Percentiles rank a stretch among this genome's conserved stretches.
These are phyloP conservation scores for Spondyliosoma cantharus DNA, from an alignment of 2,797 vertebrate genomes.

Conservation along the genomic window DNA sequence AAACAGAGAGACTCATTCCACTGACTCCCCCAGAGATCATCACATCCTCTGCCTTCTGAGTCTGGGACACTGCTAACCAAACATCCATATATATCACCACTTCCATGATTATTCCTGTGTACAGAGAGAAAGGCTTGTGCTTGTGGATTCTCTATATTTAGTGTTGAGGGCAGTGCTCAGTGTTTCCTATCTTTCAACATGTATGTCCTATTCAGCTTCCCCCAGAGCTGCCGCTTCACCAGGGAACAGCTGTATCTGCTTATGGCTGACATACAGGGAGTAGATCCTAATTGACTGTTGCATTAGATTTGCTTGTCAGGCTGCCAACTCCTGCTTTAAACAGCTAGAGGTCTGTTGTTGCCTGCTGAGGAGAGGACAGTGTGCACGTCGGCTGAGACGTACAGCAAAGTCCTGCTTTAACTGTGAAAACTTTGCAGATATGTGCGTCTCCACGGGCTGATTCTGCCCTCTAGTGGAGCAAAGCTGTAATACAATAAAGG, in stretches of 20 bases:
- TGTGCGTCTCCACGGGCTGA: constrained; percentile 4
- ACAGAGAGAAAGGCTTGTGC: constrained; percentile 22
- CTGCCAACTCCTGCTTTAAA: constrained; percentile 55
- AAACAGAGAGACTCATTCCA: neutral
- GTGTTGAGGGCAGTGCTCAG: constrained; percentile 33
- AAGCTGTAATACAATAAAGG: constrained; percentile 36
- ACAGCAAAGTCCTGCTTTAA: neutral
- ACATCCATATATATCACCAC: neutral
- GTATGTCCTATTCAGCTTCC: constrained; percentile 51
- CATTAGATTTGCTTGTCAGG: constrained; percentile 70
- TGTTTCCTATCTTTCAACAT: constrained; percentile 65
- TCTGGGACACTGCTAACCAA: constrained; percentile 6
- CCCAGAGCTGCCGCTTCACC: constrained; percentile 58
- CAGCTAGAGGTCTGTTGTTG: constrained; percentile 24
- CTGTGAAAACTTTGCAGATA: neutral
- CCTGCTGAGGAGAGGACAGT: constrained; percentile 4
- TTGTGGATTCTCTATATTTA: constrained; percentile 54
- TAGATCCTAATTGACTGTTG: constrained; percentile 70
- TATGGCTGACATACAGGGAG: constrained; percentile 60
- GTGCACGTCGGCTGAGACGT: neutral
- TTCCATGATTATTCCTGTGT: constrained; percentile 10
- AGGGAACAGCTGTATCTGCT: constrained; percentile 70
- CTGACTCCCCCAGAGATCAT: neutral
- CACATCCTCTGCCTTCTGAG: neutral
- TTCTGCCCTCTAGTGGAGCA: constrained; percentile 79